A percentile compares a stretch with the other conserved stretches of the same genome.
Conservation (phyloP, 1,140 invertebrate genomes). For the Anastrepha ludens region DNA sequence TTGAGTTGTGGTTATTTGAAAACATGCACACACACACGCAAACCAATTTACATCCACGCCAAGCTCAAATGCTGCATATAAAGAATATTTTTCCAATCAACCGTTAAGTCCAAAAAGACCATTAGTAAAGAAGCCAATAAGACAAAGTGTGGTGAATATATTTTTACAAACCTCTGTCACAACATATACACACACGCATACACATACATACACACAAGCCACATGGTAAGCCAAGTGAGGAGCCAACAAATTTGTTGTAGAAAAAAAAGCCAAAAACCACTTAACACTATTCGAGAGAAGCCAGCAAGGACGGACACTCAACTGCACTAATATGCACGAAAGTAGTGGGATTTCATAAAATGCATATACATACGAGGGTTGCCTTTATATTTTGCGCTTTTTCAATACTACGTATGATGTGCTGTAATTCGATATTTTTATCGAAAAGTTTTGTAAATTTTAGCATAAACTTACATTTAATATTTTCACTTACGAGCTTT, state of each 20-base stretch:
- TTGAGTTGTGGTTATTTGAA: slow-evolving; percentile 19
- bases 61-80: not conserved
- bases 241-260: not conserved
- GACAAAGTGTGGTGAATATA: not conserved
- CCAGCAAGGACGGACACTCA: not conserved
- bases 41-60: not conserved
- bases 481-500: too few species aligned
- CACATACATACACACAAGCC: slow-evolving; percentile 11
- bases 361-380: not conserved
- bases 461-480: too few species aligned
- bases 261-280: slow-evolving; percentile 30
- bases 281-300: slow-evolving; percentile 34
- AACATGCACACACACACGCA: not conserved
- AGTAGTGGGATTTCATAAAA: not conserved
- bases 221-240: slow-evolving; percentile 28
- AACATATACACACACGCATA: not conserved
- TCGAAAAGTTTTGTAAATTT: too few species aligned
- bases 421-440: too few species aligned
- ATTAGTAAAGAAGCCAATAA: slow-evolving; percentile 42
- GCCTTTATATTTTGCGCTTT: too few species aligned
- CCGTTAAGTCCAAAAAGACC: slow-evolving; percentile 35
- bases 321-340: not conserved
- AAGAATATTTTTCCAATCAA: slow-evolving; percentile 50
- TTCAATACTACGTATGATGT: too few species aligned
- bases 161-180: not conserved